phyloP scores from a whole-genome alignment of 2,888 invertebrate species.

The Vandiemenella viatica region DNA sequence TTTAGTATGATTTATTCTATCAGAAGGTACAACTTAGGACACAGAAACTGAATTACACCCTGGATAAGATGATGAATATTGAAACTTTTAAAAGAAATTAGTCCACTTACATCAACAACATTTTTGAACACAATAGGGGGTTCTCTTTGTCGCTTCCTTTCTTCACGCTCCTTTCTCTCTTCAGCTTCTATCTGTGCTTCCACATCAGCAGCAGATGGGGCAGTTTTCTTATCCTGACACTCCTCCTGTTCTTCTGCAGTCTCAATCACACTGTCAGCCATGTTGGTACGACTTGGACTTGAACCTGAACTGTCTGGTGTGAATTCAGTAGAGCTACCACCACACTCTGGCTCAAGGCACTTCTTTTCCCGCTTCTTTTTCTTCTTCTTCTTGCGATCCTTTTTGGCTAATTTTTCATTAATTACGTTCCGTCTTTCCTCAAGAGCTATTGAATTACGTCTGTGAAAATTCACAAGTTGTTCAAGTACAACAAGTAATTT shows the following conservation, averaged over 20 bases:
- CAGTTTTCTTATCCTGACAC: conserved; percentile 2
- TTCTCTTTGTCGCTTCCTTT: conserved; percentile 52
- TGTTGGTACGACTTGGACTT: conserved; percentile 13
- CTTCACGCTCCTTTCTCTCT: conserved; percentile 49
- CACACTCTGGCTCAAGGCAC: conserved; percentile 23
- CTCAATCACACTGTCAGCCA: conserved; percentile 22
- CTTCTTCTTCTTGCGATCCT: conserved; percentile 58
- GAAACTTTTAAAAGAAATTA: too few relatives aligned
- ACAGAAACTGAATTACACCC: too few relatives aligned
- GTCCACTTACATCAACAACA: conserved; percentile 43
- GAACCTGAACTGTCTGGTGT: conserved; percentile 12
- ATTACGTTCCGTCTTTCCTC: conserved; percentile 51
- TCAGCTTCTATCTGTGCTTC: conserved; percentile 39
- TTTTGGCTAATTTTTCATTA: conserved; percentile 56
- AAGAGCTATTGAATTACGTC: conserved; percentile 45
- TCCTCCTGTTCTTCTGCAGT: conserved; percentile 8
- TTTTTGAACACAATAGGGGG: conserved; percentile 68
- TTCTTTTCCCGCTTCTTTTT: conserved; percentile 41
- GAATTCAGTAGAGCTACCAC: conserved; percentile 22
- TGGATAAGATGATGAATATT: too few relatives aligned
- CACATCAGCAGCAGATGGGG: conserved; percentile 26
- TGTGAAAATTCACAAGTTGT: conserved; percentile 22
- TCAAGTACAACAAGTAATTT: too few relatives aligned
- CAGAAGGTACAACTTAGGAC: too few relatives aligned
- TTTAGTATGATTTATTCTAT: too few relatives aligned